phyloP scores from a whole-genome alignment of 2,888 invertebrate species.

The Phasia obesa region DNA sequence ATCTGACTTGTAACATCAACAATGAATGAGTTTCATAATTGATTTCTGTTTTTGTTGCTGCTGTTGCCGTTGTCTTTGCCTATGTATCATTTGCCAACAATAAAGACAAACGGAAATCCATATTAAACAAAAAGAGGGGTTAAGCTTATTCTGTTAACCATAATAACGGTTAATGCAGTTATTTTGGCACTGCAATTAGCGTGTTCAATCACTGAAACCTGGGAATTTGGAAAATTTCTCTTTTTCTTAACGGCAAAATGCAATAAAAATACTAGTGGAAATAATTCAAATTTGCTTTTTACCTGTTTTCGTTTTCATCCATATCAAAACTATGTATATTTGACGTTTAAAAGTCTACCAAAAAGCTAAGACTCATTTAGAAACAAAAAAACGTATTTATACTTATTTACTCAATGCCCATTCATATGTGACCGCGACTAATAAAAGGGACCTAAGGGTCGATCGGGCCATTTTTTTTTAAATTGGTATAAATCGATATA shows the following conservation, averaged over 20 bases:
- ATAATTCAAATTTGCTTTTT: too few species aligned
- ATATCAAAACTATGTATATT: too few species aligned
- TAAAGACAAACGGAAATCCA: conserved; percentile 67
- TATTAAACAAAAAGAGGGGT: conserved; percentile 47
- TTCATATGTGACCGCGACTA: too few species aligned
- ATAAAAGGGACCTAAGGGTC: too few species aligned
- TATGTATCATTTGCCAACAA: conserved; percentile 44
- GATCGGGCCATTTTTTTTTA: too few species aligned
- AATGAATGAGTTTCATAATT: conserved; percentile 70
- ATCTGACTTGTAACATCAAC: conserved; percentile 63
- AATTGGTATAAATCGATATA: too few species aligned
- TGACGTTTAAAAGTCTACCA: too few species aligned
- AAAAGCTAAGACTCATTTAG: too few species aligned
- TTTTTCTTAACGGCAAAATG: conserved; percentile 35
- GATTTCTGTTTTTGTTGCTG: conserved; percentile 54
- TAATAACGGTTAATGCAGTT: conserved; percentile 57
- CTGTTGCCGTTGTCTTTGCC: neutral
- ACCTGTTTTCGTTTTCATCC: too few species aligned
- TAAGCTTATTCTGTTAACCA: conserved; percentile 51
- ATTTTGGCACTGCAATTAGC: conserved; percentile 58
- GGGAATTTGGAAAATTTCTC: conserved; percentile 42
- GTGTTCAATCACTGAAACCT: conserved; percentile 68
- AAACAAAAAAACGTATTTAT: too few species aligned
- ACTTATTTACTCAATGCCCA: too few species aligned
- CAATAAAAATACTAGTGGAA: conserved; percentile 18